A percentile compares a stretch with the other conserved stretches of the same genome.
These are phyloP conservation scores for Mesoligia furuncula DNA, from an alignment of 2,888 invertebrate genomes.

Conservation along the genomic window DNA sequence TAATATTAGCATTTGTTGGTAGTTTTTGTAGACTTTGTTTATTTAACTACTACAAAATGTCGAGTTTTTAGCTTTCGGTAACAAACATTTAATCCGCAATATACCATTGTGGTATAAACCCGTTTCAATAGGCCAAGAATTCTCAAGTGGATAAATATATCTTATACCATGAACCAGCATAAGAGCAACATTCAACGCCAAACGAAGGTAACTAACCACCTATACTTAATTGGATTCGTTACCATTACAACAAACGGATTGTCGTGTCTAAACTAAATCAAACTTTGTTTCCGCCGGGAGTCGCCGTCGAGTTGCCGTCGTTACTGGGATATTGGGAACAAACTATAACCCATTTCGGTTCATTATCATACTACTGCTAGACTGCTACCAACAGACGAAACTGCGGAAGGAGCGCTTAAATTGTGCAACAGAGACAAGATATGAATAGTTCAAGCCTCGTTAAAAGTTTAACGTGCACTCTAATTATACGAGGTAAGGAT, in stretches of 20 bases:
- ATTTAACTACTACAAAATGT: background rate
- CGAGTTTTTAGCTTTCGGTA: background rate
- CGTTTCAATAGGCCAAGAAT: slow-evolving; percentile 35
- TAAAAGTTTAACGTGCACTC: slow-evolving; percentile 60
- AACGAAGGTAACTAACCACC: slow-evolving; percentile 63
- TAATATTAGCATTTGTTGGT: slow-evolving; percentile 16
- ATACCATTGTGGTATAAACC: background rate
- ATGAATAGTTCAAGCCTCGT: slow-evolving; percentile 66
- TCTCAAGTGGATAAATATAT: slow-evolving; percentile 63
- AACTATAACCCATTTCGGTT: slow-evolving; percentile 77
- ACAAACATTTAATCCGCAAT: background rate
- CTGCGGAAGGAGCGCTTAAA: slow-evolving; percentile 63
- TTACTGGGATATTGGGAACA: slow-evolving; percentile 76
- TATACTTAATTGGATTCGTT: slow-evolving; percentile 80
- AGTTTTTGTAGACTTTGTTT: slow-evolving; percentile 6
- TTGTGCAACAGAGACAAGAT: slow-evolving; percentile 65
- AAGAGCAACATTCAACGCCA: slow-evolving; percentile 55
- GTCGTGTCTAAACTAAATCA: slow-evolving; percentile 87
- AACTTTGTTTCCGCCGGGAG: slow-evolving; percentile 86
- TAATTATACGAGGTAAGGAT: slow-evolving; percentile 21
- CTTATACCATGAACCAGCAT: slow-evolving; percentile 62
- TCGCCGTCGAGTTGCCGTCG: slow-evolving; percentile 73
- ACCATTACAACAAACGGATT: slow-evolving; percentile 82
- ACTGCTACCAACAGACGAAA: slow-evolving; percentile 65
- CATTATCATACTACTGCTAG: slow-evolving; percentile 74